These are phyloP conservation scores for Ellobium chinense DNA, from an alignment of 2,888 invertebrate species.

Conservation along the genomic window DNA sequence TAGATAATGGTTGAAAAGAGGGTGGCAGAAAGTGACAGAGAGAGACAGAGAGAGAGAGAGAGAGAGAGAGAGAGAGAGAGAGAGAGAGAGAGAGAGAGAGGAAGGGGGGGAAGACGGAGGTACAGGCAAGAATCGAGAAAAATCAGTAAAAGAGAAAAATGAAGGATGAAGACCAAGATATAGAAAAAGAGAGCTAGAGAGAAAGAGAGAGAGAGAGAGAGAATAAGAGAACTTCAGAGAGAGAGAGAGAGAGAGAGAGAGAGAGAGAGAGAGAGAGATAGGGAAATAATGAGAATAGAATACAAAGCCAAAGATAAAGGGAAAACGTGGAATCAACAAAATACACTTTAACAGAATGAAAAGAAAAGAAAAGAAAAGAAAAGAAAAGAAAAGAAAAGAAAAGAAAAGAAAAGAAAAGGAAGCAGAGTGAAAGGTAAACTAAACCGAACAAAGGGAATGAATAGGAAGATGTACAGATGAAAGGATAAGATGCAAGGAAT, in stretches of 20 bases:
- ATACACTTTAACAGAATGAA: too few relatives aligned
- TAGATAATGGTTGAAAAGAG: neutral
- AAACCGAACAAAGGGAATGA: too few relatives aligned
- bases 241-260: neutral
- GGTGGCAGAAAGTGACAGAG: neutral
- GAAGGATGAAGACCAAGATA: neutral
- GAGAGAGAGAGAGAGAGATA: constrained; percentile 6
- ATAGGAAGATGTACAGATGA: too few relatives aligned
- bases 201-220: neutral
- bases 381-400: neutral
- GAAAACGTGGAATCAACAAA: too few relatives aligned
- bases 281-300: neutral
- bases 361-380: neutral
- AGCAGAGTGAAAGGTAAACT: too few relatives aligned
- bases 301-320: too few relatives aligned
- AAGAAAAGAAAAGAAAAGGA: neutral
- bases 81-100: constrained; percentile 9
- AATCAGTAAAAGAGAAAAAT: neutral
- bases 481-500: neutral
- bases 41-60: constrained; percentile 11
- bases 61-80: constrained; percentile 1
- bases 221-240: constrained; percentile 5
- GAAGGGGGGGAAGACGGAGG: neutral
- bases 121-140: constrained; percentile 4
- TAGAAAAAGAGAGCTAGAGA: neutral